Evolutionary conservation across 1,140 invertebrate species (phyloP), one percentile per base, ranked within the genome.

Genomic region (Aricia agestis): DNA sequence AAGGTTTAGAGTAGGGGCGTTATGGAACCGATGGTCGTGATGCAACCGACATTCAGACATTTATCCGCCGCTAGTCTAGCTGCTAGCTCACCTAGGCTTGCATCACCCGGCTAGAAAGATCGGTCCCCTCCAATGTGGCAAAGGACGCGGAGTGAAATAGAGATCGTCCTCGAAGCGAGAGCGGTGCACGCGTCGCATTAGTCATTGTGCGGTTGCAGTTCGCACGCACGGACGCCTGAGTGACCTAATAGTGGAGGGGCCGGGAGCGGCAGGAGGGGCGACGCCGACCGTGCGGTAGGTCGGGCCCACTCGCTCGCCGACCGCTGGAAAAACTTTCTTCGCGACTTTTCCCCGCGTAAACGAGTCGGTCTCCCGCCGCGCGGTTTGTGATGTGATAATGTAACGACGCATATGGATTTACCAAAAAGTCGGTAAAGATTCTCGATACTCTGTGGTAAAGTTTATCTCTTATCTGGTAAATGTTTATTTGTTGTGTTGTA

Each of bases 81-180:
- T 74, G 74, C 77, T 52, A 52, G 45, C 45, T 52, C 25, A 25
- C 25, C 45, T 52, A 52, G 72, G 78, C 86, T 91, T 91, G 87
- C 89, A 86, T 88, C 89, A 90, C 81, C 78, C 80, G 83, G 87
- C 85, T 89, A 91, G 89, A 89, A 89, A 89, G 85, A 91, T 87
- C 87, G 83, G 85, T 90, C 87, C 89, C 89, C 89, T 88, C 89
- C 86, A 91, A 89, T 86, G 85, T 87, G 83, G 89, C 80, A 88
- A 89, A 91, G 89, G 89, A 91, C 89, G 89, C 82, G 76, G 76
- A 87, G 85, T 85, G 89, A 89, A 90, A 91, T 91, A 91, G 87
- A 91, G 89, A 89, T 91, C 87, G 89, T 91, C 89, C 89, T 91
- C 87, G 87, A 88, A 88, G 89, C 87, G 89, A 89, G 87, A 89